phyloP scores from a whole-genome alignment of 2,113 vertebrate genomes.

The Caranx melampygus region DNA sequence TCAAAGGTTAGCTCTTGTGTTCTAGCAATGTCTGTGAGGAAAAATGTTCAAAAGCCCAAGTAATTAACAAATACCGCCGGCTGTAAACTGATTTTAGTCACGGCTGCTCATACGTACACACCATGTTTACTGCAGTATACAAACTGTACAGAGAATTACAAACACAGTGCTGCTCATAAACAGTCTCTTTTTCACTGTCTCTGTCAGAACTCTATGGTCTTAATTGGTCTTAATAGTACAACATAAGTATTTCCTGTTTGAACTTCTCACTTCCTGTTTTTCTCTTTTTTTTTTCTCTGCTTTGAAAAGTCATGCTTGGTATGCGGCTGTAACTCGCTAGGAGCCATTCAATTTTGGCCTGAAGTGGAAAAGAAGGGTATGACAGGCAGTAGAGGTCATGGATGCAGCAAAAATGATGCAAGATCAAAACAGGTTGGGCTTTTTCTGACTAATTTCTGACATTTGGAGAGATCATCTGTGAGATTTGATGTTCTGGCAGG shows the following conservation, averaged over 20 bases:
- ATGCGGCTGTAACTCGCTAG: constrained; percentile 77
- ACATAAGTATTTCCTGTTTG: constrained; percentile 89
- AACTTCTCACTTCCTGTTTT: constrained; percentile 91
- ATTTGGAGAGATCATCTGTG: constrained; percentile 44
- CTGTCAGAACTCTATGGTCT: constrained; percentile 57
- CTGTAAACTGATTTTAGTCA: background rate
- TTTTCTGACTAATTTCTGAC: constrained; percentile 49
- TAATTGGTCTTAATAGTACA: constrained; percentile 83
- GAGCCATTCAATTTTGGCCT: constrained; percentile 13
- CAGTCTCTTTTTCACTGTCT: constrained; percentile 63
- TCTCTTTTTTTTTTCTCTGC: constrained; percentile 53
- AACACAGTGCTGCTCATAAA: constrained; percentile 17
- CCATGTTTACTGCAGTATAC: constrained; percentile 9
- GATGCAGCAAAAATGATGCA: constrained; percentile 11
- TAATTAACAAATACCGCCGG: constrained; percentile 1
- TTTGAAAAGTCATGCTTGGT: constrained; percentile 80
- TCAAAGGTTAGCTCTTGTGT: background rate
- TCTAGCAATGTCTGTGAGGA: background rate
- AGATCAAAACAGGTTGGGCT: constrained; percentile 28
- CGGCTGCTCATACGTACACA: background rate
- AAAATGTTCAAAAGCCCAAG: background rate
- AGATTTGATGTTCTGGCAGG: constrained; percentile 50
- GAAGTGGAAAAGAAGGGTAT: background rate
- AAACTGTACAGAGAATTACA: constrained; percentile 39
- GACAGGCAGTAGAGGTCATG: background rate